These are phyloP conservation scores for Dendrocincla tyrannina DNA, from an alignment of 2,797 vertebrate genomes.

Conservation along the genomic window DNA sequence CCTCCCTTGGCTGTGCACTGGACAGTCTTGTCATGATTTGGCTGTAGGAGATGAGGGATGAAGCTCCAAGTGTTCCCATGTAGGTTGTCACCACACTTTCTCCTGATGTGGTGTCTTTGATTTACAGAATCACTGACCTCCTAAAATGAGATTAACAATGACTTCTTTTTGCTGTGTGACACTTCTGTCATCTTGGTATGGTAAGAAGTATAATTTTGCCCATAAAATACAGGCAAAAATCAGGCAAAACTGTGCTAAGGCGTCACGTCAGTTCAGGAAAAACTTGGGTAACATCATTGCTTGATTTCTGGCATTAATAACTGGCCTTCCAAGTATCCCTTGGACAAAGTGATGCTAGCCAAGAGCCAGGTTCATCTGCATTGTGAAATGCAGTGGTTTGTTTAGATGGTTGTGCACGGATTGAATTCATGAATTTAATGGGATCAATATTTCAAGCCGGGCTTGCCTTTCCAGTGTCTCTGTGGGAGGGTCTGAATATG, in stretches of 20 bases:
- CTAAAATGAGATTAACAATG: neutral
- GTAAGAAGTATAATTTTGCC: neutral
- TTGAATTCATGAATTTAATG: neutral
- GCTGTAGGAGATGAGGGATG: neutral
- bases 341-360: neutral
- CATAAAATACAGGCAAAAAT: fast-evolving
- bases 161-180: neutral
- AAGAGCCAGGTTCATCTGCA: neutral
- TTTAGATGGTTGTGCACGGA: neutral
- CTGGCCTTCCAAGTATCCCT: neutral
- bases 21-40: neutral
- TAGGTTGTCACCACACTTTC: neutral
- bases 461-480: neutral
- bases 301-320: neutral
- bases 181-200: neutral
- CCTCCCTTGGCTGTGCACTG: neutral
- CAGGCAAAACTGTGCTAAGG: neutral
- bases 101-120: neutral
- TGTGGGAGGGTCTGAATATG: neutral
- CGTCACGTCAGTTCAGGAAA: neutral
- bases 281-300: neutral
- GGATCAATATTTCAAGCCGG: neutral
- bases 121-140: neutral
- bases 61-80: neutral
- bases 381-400: neutral